Percentiles rank a stretch among this genome's conserved stretches.
These are phyloP conservation scores for Sebastes cheni DNA, from an alignment of 2,797 vertebrate species.

Conservation along the genomic window DNA sequence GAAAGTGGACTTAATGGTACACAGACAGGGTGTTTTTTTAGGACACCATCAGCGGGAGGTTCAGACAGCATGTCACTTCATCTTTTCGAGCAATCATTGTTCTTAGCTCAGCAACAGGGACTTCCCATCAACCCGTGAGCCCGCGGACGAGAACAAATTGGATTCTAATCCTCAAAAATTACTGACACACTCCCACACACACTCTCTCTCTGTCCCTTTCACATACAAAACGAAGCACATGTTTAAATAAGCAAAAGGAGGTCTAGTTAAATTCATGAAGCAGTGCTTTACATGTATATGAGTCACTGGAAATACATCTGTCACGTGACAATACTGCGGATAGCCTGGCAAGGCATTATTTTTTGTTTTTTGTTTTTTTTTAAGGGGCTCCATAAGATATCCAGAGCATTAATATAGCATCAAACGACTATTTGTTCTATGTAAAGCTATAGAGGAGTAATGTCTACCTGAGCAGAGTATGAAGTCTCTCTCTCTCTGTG, in stretches of 20 bases:
- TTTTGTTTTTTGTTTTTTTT: no score
- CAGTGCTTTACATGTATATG: not conserved
- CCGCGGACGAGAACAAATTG: conserved; percentile 56
- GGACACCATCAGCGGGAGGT: conserved; percentile 24
- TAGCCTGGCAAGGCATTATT: no score
- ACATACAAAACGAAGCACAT: conserved; percentile 7
- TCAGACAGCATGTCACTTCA: conserved; percentile 50
- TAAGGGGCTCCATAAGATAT: no score
- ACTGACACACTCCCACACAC: conserved; percentile 24
- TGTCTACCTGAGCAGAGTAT: no score
- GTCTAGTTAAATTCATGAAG: not conserved
- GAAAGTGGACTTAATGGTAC: conserved; percentile 25
- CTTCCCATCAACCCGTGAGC: conserved; percentile 42
- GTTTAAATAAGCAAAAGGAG: conserved; percentile 1
- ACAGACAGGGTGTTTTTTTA: conserved; percentile 37
- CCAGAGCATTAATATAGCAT: no score
- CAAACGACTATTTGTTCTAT: no score
- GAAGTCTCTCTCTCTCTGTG: no score
- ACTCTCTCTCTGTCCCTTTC: not conserved
- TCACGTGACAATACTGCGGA: not conserved
- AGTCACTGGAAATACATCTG: not conserved
- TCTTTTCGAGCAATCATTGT: conserved; percentile 55
- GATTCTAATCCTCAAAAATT: conserved; percentile 61
- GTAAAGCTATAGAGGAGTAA: no score
- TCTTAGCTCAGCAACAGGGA: conserved; percentile 34